A percentile compares a stretch with the other conserved stretches of the same genome.
Conservation (phyloP, 2,888 invertebrate genomes). For the Drosophila paracracens region DNA sequence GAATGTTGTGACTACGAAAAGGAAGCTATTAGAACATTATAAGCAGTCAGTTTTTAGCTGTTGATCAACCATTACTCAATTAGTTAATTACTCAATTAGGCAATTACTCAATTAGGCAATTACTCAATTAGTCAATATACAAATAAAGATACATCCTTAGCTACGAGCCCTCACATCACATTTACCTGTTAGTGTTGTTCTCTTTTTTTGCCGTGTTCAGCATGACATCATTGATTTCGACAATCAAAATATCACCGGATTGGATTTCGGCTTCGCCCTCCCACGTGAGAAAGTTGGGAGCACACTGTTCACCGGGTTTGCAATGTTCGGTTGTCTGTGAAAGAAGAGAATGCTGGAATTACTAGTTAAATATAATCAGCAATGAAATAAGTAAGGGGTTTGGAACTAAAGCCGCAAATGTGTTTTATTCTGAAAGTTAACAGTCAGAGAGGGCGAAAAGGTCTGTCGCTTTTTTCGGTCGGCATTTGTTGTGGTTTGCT, state of each 20-base stretch:
- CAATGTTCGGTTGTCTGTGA: slow-evolving; percentile 84
- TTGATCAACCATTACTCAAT: not conserved
- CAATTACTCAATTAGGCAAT: not conserved
- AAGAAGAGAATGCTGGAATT: slow-evolving; percentile 29
- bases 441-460: slow-evolving; percentile 62
- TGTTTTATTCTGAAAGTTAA: slow-evolving; percentile 40
- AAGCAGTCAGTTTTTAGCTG: not conserved
- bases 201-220: slow-evolving; percentile 83
- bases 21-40: not conserved
- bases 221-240: slow-evolving; percentile 89
- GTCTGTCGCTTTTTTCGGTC: slow-evolving; percentile 34
- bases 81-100: not conserved
- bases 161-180: not conserved
- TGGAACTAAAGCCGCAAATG: slow-evolving; percentile 38
- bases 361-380: slow-evolving; percentile 42
- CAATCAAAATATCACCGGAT: slow-evolving; percentile 90
- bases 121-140: not conserved
- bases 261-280: slow-evolving; percentile 89
- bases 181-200: slow-evolving; percentile 76
- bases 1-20: not conserved
- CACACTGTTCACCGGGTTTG: slow-evolving; percentile 85
- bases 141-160: not conserved
- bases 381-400: slow-evolving; percentile 37
- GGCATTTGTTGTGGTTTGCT: slow-evolving; percentile 28
- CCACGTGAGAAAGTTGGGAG: slow-evolving; percentile 88